Evolutionary conservation across 2,888 invertebrate genomes (phyloP).

Genomic region (Myathropa florea): DNA sequence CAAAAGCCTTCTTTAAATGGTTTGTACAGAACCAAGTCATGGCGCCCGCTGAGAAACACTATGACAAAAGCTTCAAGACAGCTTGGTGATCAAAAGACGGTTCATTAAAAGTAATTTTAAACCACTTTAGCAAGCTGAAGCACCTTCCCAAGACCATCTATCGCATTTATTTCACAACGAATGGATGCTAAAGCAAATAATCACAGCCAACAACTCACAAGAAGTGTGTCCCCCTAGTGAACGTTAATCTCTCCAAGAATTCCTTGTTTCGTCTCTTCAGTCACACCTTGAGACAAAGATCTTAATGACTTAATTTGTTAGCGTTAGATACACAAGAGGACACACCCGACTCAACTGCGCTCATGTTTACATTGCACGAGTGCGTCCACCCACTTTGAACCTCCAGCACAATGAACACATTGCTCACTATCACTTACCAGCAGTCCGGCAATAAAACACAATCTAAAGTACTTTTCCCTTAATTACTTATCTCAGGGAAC

Average conservation of each 20-base stretch:
- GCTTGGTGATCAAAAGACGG: too few relatives aligned
- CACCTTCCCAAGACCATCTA: neutral
- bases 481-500: slow-evolving; percentile 22
- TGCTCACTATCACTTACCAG: neutral
- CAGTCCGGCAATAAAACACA: neutral
- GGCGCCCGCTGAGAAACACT: too few relatives aligned
- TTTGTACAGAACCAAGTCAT: too few relatives aligned
- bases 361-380: neutral
- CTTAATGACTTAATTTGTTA: neutral
- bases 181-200: neutral
- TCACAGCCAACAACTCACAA: neutral
- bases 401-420: neutral
- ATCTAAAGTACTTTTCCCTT: slow-evolving; percentile 20
- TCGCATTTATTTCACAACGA: neutral
- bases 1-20: too few relatives aligned
- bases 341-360: neutral
- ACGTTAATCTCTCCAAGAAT: neutral
- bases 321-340: neutral
- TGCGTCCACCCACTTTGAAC: neutral
- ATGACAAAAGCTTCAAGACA: too few relatives aligned
- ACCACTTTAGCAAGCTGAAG: neutral
- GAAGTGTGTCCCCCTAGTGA: neutral
- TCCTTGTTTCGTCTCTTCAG: neutral
- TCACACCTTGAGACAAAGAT: neutral
- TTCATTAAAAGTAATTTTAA: neutral